Percentiles rank a stretch among this genome's conserved stretches.
phyloP scores from a whole-genome alignment of 2,797 vertebrate species.

The Siniperca undulata region DNA sequence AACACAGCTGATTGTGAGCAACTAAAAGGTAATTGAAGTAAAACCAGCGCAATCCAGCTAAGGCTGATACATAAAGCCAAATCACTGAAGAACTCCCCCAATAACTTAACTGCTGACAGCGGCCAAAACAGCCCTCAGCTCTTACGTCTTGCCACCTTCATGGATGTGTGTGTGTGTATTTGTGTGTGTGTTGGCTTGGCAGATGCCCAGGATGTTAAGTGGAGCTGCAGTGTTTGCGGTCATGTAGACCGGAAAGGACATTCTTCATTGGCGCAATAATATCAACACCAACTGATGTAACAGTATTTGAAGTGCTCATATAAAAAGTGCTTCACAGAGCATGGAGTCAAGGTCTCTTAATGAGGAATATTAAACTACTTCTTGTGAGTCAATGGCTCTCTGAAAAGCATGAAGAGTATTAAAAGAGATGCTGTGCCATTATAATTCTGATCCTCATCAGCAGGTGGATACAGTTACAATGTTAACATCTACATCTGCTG shows the following conservation, averaged over 20 bases:
- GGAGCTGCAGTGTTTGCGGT: constrained; percentile 69
- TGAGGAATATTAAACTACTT: constrained; percentile 18
- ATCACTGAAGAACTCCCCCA: constrained; percentile 44
- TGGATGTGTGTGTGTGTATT: constrained; percentile 13
- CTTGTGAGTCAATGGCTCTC: background rate
- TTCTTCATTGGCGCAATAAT: constrained; percentile 45
- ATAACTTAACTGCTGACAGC: constrained; percentile 63
- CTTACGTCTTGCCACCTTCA: constrained; percentile 55
- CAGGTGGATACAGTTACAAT: background rate
- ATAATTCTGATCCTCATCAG: background rate
- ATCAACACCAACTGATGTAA: constrained; percentile 27
- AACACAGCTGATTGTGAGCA: constrained; percentile 15
- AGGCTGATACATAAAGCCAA: constrained; percentile 42
- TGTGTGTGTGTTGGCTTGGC: constrained; percentile 49
- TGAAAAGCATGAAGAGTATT: constrained; percentile 5
- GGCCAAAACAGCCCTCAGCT: constrained; percentile 52
- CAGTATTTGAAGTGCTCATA: constrained; percentile 3
- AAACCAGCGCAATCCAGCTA: constrained; percentile 33
- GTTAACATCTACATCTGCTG: background rate
- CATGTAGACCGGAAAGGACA: constrained; percentile 59
- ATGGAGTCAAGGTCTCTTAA: background rate
- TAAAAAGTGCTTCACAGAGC: constrained; percentile 20
- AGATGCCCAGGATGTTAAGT: constrained; percentile 58
- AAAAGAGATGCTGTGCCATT: constrained; percentile 12
- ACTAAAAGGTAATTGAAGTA: constrained; percentile 38